Conservation (phyloP, 2,113 vertebrate species). For the Oxygymnocypris stewartii region DNA sequence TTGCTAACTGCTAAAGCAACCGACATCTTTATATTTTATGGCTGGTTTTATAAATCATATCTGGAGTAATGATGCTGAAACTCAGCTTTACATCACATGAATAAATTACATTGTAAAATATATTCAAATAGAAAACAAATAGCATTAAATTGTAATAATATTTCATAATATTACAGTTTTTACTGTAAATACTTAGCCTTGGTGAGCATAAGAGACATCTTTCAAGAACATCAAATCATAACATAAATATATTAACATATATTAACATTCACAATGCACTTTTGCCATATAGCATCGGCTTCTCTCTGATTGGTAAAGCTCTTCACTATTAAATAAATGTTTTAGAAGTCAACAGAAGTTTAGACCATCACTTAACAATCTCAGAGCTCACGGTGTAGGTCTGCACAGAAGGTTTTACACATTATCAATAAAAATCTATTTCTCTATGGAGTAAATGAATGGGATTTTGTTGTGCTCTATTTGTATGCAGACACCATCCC, state of each 20-base stretch:
- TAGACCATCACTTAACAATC: background rate
- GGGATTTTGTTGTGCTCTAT: background rate
- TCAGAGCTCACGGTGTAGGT: background rate
- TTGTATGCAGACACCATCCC: conserved; percentile 26
- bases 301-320: background rate
- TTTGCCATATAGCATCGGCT: background rate
- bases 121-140: too few species aligned
- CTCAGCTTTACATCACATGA: background rate
- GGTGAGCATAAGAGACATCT: too few species aligned
- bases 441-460: conserved; percentile 1
- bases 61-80: background rate
- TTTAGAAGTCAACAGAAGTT: background rate
- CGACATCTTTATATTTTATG: background rate
- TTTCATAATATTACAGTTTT: background rate
- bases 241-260: background rate
- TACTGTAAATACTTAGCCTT: background rate
- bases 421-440: background rate
- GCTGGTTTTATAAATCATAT: background rate
- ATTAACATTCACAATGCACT: background rate
- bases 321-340: background rate
- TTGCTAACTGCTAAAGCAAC: background rate
- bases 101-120: background rate
- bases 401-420: background rate
- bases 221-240: background rate
- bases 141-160: background rate